Percentiles rank a stretch among this genome's conserved stretches.
phyloP scores from a whole-genome alignment of 2,888 invertebrate species.

The Ypsolopha scabrella region DNA sequence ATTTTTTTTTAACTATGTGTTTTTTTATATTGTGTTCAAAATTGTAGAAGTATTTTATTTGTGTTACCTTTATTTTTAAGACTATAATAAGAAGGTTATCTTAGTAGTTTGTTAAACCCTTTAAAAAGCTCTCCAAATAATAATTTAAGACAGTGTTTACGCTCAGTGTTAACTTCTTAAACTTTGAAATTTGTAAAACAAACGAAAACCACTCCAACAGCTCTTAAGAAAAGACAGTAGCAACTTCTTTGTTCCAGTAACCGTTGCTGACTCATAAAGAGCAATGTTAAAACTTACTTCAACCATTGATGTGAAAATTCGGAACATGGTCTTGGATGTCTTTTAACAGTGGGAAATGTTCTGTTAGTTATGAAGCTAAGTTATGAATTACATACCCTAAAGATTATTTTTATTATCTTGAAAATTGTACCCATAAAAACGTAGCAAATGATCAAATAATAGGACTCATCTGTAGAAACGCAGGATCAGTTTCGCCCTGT shows the following conservation, averaged over 20 bases:
- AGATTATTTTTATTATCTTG: too few species aligned
- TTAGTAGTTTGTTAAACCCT: too few species aligned
- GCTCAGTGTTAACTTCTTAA: conserved; percentile 23
- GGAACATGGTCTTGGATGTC: too few species aligned
- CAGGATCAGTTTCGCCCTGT: too few species aligned
- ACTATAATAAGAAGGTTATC: background rate
- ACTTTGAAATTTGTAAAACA: background rate
- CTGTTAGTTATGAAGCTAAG: too few species aligned
- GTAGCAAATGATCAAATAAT: too few species aligned
- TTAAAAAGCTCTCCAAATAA: background rate
- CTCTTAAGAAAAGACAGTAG: background rate
- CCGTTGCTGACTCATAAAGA: conserved; percentile 5
- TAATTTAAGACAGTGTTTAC: conserved; percentile 25
- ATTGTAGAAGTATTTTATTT: background rate
- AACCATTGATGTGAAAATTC: too few species aligned
- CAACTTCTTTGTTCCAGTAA: background rate
- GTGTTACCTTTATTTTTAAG: background rate
- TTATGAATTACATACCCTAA: too few species aligned
- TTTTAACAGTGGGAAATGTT: too few species aligned
- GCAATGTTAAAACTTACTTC: conserved; percentile 4
- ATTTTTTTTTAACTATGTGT: background rate
- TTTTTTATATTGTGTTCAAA: background rate
- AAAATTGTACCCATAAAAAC: too few species aligned
- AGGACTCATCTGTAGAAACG: too few species aligned
- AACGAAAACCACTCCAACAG: background rate